A percentile compares a stretch with the other conserved stretches of the same genome.
phyloP scores from a whole-genome alignment of 1,140 invertebrate species.

The Papilio helenus region DNA sequence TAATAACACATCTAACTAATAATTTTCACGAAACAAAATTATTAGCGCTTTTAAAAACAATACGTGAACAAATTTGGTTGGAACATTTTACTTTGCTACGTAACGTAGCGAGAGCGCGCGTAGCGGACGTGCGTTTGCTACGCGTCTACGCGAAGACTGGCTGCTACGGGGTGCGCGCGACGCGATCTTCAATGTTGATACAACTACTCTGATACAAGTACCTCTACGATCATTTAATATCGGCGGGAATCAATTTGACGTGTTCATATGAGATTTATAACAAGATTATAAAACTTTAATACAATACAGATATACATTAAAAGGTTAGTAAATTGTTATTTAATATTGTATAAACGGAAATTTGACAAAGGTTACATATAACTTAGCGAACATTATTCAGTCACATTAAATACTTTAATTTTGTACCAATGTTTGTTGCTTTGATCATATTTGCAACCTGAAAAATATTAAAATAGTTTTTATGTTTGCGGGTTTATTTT shows the following conservation, averaged over 20 bases:
- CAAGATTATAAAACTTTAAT: not conserved
- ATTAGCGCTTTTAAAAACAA: not conserved
- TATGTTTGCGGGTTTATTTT: too few relatives aligned
- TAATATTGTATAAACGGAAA: too few relatives aligned
- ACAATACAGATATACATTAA: not conserved
- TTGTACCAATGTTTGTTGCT: too few relatives aligned
- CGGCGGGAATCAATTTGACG: not conserved
- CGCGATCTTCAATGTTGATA: not conserved
- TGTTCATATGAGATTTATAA: not conserved
- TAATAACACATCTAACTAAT: slow-evolving; percentile 2
- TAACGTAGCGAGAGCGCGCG: not conserved
- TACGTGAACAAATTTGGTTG: slow-evolving; percentile 20
- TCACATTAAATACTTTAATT: too few relatives aligned
- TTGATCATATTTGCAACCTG: too few relatives aligned
- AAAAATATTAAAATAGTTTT: too few relatives aligned
- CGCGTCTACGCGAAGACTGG: slow-evolving; percentile 33
- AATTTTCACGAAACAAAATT: not conserved
- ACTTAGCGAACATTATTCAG: too few relatives aligned
- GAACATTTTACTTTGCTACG: slow-evolving; percentile 23
- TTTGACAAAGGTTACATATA: too few relatives aligned
- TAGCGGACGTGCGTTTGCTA: slow-evolving; percentile 25
- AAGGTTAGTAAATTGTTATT: not conserved
- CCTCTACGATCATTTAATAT: not conserved
- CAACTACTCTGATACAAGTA: not conserved
- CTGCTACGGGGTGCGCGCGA: slow-evolving; percentile 21